phyloP scores from a whole-genome alignment of 2,888 invertebrate species.

The Platycheirus rosarum region DNA sequence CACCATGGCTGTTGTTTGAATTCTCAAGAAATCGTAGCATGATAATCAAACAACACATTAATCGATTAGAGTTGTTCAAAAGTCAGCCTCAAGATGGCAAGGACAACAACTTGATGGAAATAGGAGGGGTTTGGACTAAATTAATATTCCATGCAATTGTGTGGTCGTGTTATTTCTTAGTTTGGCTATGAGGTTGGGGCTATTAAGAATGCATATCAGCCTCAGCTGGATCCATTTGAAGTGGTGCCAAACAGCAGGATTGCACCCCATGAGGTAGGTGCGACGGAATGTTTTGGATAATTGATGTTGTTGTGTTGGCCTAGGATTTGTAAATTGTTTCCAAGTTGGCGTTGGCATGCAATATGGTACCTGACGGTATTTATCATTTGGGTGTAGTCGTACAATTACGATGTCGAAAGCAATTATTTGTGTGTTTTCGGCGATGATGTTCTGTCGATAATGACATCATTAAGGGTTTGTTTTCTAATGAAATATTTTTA shows the following conservation, averaged over 20 bases:
- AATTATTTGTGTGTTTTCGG: background rate
- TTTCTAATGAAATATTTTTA: background rate
- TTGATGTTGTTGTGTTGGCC: constrained; percentile 28
- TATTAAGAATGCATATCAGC: constrained; percentile 10
- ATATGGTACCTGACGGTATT: constrained; percentile 17
- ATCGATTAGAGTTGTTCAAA: background rate
- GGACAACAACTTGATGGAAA: background rate
- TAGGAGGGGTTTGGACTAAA: background rate
- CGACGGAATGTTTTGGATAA: constrained; percentile 29
- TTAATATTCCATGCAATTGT: constrained; percentile 20
- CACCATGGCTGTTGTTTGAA: no score
- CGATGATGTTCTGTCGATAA: background rate
- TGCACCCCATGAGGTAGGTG: constrained; percentile 13
- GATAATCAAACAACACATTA: background rate
- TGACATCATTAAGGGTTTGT: background rate
- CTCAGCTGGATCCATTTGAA: constrained; percentile 26
- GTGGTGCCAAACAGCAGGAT: constrained; percentile 29
- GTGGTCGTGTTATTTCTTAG: constrained; percentile 25
- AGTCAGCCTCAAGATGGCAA: background rate
- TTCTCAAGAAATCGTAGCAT: background rate
- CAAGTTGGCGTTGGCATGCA: constrained; percentile 7
- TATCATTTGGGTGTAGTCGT: constrained; percentile 10
- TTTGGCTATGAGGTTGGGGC: constrained; percentile 14
- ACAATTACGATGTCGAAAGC: constrained; percentile 2
- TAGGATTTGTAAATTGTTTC: constrained; percentile 30